Evolutionary conservation across 2,888 invertebrate species (phyloP).

Genomic region (Patella depressa): DNA sequence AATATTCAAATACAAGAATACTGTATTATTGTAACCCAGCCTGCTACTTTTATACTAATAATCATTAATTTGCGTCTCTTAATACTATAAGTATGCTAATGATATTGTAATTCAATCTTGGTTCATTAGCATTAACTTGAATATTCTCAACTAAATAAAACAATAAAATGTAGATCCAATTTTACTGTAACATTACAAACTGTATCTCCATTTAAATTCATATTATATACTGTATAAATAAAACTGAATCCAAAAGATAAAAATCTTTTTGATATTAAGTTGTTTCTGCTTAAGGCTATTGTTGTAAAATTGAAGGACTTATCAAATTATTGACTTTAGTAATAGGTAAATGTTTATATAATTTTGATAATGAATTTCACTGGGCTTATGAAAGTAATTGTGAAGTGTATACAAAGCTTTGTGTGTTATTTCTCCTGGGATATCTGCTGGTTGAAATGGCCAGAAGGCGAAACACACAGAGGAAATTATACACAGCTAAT

Average conservation of each 20-base stretch:
- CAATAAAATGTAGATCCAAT: too few relatives aligned
- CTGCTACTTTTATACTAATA: background rate
- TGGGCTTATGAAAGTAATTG: background rate
- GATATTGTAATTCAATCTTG: slow-evolving; percentile 1
- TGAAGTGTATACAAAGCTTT: slow-evolving; percentile 11
- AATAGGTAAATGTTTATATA: slow-evolving; percentile 7
- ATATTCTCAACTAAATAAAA: too few relatives aligned
- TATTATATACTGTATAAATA: too few relatives aligned
- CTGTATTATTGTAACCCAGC: background rate
- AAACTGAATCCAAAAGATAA: too few relatives aligned
- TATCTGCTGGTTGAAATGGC: background rate
- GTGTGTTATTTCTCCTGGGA: background rate
- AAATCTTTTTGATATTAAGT: too few relatives aligned
- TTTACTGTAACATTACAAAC: too few relatives aligned
- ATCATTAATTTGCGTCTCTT: background rate
- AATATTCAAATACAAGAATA: background rate
- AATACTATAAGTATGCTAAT: too few relatives aligned
- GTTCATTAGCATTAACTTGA: too few relatives aligned
- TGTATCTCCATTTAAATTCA: too few relatives aligned
- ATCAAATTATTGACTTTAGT: slow-evolving; percentile 12
- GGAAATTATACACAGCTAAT: slow-evolving; percentile 8
- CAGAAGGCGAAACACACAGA: background rate
- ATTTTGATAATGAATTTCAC: slow-evolving; percentile 2
- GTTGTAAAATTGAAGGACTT: slow-evolving; percentile 7
- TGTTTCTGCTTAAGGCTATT: background rate